These are phyloP conservation scores for Eulemur mongoz DNA, from an alignment of 2,797 vertebrate genomes.

Conservation along the genomic window DNA sequence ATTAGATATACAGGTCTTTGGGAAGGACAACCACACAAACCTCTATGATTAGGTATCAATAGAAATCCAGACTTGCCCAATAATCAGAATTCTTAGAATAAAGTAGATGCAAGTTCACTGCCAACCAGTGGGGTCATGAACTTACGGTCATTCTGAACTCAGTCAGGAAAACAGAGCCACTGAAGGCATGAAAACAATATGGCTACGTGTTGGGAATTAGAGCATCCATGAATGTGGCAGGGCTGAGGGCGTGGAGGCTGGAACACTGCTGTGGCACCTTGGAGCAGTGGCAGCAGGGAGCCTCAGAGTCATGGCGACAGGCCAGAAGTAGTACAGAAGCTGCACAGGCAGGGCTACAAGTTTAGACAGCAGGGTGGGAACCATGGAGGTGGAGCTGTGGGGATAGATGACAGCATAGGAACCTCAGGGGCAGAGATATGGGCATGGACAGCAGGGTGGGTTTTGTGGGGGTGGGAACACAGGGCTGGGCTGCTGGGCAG, in stretches of 20 bases:
- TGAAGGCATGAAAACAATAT: rapidly evolving
- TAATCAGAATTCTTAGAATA: background rate
- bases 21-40: background rate
- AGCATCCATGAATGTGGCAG: rapidly evolving
- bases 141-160: background rate
- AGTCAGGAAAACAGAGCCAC: background rate
- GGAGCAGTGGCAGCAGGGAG: background rate
- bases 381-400: too few species aligned
- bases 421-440: too few species aligned
- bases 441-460: too few species aligned
- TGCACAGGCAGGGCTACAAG: too few species aligned
- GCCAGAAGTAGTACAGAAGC: too few species aligned
- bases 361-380: too few species aligned
- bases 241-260: background rate
- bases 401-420: too few species aligned
- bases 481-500: too few species aligned
- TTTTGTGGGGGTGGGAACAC: too few species aligned
- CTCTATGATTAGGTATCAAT: background rate
- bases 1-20: background rate
- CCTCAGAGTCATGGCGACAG: too few species aligned
- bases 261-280: background rate
- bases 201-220: background rate
- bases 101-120: background rate
- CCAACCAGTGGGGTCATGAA: background rate
- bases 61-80: background rate